Base-by-base conservation (phyloP, 2,888 invertebrate genomes). In the Mimumesa dahlbomi region DNA sequence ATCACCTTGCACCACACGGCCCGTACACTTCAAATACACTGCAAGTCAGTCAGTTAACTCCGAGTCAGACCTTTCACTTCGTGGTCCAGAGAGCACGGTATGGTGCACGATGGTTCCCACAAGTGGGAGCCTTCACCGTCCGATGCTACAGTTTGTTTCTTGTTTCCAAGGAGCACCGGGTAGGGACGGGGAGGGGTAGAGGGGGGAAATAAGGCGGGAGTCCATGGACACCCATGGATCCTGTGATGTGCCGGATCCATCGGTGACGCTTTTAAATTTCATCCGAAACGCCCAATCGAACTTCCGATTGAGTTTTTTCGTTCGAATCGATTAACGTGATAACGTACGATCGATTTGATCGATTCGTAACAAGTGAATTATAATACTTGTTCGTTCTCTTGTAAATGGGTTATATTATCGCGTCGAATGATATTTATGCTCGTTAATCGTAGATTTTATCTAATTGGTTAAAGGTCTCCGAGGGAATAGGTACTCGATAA, bases 11-110 rank as follows among this genome's bases (percentile, higher is more conserved):
- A 53, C 66, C 74, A 49, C 72, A 50, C 73, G 43, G 67, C 46
- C 63, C 54, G 73, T 78, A 75, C 72, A 71, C 81, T 69, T 76
- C 76, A 70, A 82, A 82, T 73, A 79, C 81, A 73, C 59, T 79
- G 67, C 81, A 75, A 78, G 81, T 79, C 83, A 85, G 82, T 82
- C 83, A 79, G 84, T 81, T 80, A 82, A 82, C 80, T 84, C 78
- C 74, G 74, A 82, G 77, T 75, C 78, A 81, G 82, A 88, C 89
- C 89, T 89, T 89, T 89, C 89, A 89, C 89, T 89, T 89, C 86
- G 88, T 87, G 88, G 89, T 87, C 88, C 87, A 88, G 85, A 85
- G 87, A 88, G 81, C 87, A 87, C 86, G 85, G 82, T 82, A 84
- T 84, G 85, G 82, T 82, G 79, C 82, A 82, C 85, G 85, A 85